phyloP scores from a whole-genome alignment of 2,888 invertebrate species.

The Lobophora halterata region DNA sequence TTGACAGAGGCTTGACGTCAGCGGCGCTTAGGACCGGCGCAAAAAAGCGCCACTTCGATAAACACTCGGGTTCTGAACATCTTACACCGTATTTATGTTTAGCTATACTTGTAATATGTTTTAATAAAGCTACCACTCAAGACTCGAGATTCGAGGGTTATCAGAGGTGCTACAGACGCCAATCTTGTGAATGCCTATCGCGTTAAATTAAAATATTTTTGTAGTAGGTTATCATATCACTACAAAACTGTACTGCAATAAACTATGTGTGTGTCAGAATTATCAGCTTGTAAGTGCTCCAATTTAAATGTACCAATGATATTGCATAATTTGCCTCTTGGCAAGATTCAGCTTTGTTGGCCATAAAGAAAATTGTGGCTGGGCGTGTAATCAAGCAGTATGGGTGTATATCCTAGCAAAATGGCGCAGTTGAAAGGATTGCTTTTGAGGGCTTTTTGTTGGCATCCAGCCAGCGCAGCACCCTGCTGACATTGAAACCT shows the following conservation, averaged over 20 bases:
- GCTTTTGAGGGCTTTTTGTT: slow-evolving; percentile 16
- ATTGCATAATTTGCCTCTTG: too few relatives aligned
- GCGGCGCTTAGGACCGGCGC: slow-evolving; percentile 47
- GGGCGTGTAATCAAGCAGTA: slow-evolving; percentile 25
- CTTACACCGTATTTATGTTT: slow-evolving; percentile 48
- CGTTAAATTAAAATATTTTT: slow-evolving; percentile 9
- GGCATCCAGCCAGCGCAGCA: slow-evolving; percentile 22
- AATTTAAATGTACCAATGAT: too few relatives aligned
- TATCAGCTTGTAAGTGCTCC: slow-evolving; percentile 11
- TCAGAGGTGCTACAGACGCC: slow-evolving; percentile 31
- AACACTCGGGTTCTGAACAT: slow-evolving; percentile 51
- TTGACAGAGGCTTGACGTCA: slow-evolving; percentile 73
- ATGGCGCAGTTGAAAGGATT: slow-evolving; percentile 26
- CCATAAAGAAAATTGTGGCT: slow-evolving; percentile 22
- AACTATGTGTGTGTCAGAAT: slow-evolving; percentile 4
- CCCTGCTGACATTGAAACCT: slow-evolving; percentile 20
- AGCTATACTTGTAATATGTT: slow-evolving; percentile 48
- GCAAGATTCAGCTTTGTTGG: slow-evolving; percentile 9
- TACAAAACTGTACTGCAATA: slow-evolving; percentile 2
- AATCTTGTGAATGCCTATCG: slow-evolving; percentile 16
- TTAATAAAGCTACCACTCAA: slow-evolving; percentile 48
- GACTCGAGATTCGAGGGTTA: slow-evolving; percentile 37
- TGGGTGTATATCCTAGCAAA: slow-evolving; percentile 18
- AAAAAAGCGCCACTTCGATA: slow-evolving; percentile 54
- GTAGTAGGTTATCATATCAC: slow-evolving; percentile 5